phyloP scores from a whole-genome alignment of 2,797 vertebrate species.

The Spheniscus humboldti region DNA sequence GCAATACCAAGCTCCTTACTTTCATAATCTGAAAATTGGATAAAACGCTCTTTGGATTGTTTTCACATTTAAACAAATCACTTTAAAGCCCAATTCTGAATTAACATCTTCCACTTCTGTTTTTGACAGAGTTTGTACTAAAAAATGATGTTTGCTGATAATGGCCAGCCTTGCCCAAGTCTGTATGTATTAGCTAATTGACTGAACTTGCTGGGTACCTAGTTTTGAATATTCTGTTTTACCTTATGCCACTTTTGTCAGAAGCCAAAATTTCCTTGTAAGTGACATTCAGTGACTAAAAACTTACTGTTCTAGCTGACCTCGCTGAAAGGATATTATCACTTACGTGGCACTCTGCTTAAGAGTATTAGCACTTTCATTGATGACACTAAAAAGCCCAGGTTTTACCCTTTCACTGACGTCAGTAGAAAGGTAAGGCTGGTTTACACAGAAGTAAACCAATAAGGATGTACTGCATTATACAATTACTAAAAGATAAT shows the following conservation, averaged over 20 bases:
- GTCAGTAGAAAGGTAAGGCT: slow-evolving; percentile 15
- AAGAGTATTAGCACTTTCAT: neutral
- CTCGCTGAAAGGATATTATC: neutral
- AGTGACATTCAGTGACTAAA: neutral
- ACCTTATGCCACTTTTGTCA: neutral
- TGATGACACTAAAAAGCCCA: neutral
- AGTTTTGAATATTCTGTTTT: neutral
- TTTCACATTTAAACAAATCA: neutral
- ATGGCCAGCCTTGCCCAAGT: neutral
- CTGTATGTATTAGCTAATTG: neutral
- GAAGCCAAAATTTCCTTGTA: neutral
- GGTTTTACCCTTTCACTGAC: neutral
- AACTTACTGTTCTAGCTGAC: neutral
- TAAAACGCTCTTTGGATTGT: neutral
- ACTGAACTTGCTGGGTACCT: neutral
- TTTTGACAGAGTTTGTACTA: neutral
- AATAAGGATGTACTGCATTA: slow-evolving; percentile 18
- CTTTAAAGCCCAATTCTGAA: neutral
- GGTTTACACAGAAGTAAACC: neutral
- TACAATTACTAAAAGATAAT: neutral
- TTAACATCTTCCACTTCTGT: neutral
- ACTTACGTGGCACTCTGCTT: neutral
- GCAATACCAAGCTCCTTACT: neutral
- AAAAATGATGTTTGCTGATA: neutral
- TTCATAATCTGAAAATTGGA: neutral